Percentiles rank a stretch among this genome's conserved stretches.
Evolutionary conservation across 2,888 invertebrate genomes (phyloP).

Genomic region (Tyria jacobaeae): DNA sequence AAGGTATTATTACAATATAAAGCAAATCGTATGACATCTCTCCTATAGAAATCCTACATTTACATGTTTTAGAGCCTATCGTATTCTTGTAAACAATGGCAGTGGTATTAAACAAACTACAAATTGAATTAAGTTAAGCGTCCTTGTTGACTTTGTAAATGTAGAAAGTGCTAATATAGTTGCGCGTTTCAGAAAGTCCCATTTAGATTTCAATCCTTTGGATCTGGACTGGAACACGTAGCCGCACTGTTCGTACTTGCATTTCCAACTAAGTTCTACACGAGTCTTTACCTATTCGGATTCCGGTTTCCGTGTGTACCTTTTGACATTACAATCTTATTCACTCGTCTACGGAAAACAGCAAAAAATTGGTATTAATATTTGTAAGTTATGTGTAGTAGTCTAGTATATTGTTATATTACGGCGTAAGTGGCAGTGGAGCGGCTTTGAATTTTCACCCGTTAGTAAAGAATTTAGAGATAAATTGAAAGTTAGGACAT

Average conservation of each 20-base stretch:
- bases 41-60: neutral
- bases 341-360: too few relatives aligned
- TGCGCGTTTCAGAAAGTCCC: neutral
- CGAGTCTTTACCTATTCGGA: neutral
- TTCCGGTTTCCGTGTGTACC: too few relatives aligned
- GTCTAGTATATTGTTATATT: too few relatives aligned
- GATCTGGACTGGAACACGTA: conserved; percentile 1
- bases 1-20: neutral
- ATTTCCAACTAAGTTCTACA: neutral
- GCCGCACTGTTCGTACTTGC: neutral
- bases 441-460: too few relatives aligned
- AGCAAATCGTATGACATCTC: neutral
- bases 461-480: too few relatives aligned
- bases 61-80: neutral
- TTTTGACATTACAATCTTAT: too few relatives aligned
- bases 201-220: conserved; percentile 1
- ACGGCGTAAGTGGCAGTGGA: too few relatives aligned
- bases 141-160: neutral
- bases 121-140: neutral
- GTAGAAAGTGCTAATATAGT: neutral
- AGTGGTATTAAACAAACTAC: neutral
- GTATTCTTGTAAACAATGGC: neutral
- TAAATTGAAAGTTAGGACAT: too few relatives aligned
- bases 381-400: too few relatives aligned
- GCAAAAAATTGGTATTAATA: too few relatives aligned